phyloP scores from a whole-genome alignment of 2,888 invertebrate species.

The Autographa pulchrina region DNA sequence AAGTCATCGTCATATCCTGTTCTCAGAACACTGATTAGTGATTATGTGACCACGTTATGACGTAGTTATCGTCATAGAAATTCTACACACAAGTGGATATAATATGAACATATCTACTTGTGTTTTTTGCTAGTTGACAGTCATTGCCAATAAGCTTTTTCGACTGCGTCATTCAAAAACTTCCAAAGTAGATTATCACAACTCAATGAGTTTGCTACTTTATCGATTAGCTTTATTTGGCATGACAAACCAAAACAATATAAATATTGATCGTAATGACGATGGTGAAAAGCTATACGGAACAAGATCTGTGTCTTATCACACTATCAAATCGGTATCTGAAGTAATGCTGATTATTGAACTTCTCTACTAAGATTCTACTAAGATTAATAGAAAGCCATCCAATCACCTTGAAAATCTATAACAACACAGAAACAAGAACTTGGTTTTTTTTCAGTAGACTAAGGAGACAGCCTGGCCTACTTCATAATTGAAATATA shows the following conservation, averaged over 20 bases:
- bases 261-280: too few relatives aligned
- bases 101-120: too few relatives aligned
- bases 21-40: neutral
- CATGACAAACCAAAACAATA: neutral
- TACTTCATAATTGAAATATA: too few relatives aligned
- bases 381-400: too few relatives aligned
- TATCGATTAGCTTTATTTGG: neutral
- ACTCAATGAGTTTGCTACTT: neutral
- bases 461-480: too few relatives aligned
- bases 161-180: neutral
- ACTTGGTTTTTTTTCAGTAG: too few relatives aligned
- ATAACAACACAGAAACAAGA: too few relatives aligned
- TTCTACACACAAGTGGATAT: too few relatives aligned
- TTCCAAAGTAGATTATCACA: too few relatives aligned
- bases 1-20: constrained; percentile 2
- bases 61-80: neutral
- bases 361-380: neutral
- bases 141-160: neutral
- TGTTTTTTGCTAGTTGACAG: neutral
- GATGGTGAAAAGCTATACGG: too few relatives aligned
- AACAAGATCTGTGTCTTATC: neutral
- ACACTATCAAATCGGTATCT: neutral
- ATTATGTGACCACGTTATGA: neutral
- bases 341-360: neutral
- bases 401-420: too few relatives aligned